A percentile compares a stretch with the other conserved stretches of the same genome.
phyloP scores from a whole-genome alignment of 2,797 vertebrate species.

The Gallinago nigripennis region DNA sequence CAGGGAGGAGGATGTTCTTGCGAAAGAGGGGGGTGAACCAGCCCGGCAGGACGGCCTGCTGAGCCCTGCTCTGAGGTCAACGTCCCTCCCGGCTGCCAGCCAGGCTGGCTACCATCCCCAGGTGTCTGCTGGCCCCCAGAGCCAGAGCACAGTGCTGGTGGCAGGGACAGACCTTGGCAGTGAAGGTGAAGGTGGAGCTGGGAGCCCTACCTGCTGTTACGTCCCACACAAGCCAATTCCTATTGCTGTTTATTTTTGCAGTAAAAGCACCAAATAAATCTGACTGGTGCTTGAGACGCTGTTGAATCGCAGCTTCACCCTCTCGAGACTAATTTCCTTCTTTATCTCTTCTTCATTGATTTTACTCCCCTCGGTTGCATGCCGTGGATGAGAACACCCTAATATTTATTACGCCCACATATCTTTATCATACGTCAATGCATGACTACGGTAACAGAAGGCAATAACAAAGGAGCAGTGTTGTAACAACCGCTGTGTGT shows the following conservation, averaged over 20 bases:
- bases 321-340: background rate
- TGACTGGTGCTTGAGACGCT: accelerated
- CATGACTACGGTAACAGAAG: background rate
- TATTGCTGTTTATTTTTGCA: background rate
- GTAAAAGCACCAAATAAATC: background rate
- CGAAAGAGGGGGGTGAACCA: background rate
- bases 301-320: background rate
- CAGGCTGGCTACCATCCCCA: background rate
- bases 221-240: background rate
- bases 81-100: background rate
- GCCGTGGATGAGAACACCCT: background rate
- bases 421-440: background rate
- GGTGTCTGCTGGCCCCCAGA: background rate
- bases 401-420: background rate
- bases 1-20: background rate
- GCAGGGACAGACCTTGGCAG: background rate
- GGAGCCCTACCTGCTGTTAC: background rate
- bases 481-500: background rate
- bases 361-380: background rate
- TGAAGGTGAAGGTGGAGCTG: background rate
- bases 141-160: background rate
- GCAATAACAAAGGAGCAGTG: background rate
- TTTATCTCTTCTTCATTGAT: background rate
- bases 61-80: accelerated
- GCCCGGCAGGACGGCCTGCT: accelerated